Evolutionary conservation across 2,113 vertebrate genomes (phyloP), one percentile per base, ranked within the genome.

Genomic region (Lamprotornis superbus): DNA sequence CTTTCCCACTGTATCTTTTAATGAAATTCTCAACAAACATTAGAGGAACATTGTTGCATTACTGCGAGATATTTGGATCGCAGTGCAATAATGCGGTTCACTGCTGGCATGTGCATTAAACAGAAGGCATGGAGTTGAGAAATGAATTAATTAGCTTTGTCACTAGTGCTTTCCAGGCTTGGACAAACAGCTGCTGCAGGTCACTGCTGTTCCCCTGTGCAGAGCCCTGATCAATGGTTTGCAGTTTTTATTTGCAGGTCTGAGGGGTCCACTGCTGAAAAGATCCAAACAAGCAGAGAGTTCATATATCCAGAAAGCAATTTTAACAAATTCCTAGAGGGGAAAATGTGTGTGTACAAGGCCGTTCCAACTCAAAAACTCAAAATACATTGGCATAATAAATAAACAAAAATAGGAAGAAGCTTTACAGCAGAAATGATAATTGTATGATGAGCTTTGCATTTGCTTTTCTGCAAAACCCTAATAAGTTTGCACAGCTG

Each of bases 381-480:
- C 37, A 57, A 92, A 93, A 92, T 73, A 33, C 53, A 33, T 40
- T 49, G 65, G 27, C 70, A 64, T 73, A 79, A 90, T 79, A 84
- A 87, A 81, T 57, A 87, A 94, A 83, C 21, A 83, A 64, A 95
- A 95, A 91, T 84, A 95, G 76, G 73, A 95, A 89, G 60, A 75
- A 84, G 73, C n/a, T 87, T 50, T 84, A 78, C 52, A 84, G 77
- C 77, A 93, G 76, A 92, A 94, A 90, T 64, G 0, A 31, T 71
- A 86, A 82, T 68, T 93, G 39, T 77, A 12, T 84, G 74, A 91
- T 61, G 70, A 92, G 83, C 55, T 96, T 91, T 95, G 55, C 64
- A 81, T 86, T 92, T 90, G 53, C 74, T 71, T 95, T 94, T 61
- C 70, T 87, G 70, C 55, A 90, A 85, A 94, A 61, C 40, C 30